Base-by-base conservation (phyloP, 2,113 vertebrate genomes). In the Piprites chloris region DNA sequence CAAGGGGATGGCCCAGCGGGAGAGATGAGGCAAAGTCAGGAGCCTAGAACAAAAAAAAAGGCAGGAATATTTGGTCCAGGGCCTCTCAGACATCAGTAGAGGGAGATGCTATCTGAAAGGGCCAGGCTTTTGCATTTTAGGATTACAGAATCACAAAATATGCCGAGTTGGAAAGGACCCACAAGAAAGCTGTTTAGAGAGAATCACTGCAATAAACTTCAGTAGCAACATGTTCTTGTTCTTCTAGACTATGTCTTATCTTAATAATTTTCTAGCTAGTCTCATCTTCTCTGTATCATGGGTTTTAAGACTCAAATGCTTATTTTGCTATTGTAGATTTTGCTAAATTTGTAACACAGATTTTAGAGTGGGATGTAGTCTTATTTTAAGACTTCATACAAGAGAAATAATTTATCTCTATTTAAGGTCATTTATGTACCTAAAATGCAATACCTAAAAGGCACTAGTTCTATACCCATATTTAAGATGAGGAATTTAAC, bases 1-100 rank as follows among this genome's bases (percentile, higher is more conserved):
- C 1, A 6, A 46, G 30, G 58, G 26, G 6, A 9, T 3, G 2
- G 33, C 33, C n/a, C 2, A 2, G 20, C 3, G 9, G 33, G 73
- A 81, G 56, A 41, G 33, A n/a, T 32, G 42, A 67, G 52, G 15
- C 69, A 81, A 74, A 18, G 9, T 50, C 7, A 9, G 47, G 47
- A 89, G 27, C 27, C 56, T 6, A 5, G 24, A 32, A 61, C 27
- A 68, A 28, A 82, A 52, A 75, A 55, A 95, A 82, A 37, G 62
- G 15, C 24, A 73, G 56, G 35, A 56, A 85, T 67, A 81, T 74
- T 59, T 78, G 9, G 5, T 61, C 61, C 3, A 1, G 16, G 41
- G 21, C 14, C 19, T 92, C 75, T 30, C 21, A 42, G 78, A 41
- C 33, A 56, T 22, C 12, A 47, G 56, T 27, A 74, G 46, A 44